These are phyloP conservation scores for Nyctereutes procyonoides DNA, from an alignment of 2,113 vertebrate species.

Conservation along the genomic window DNA sequence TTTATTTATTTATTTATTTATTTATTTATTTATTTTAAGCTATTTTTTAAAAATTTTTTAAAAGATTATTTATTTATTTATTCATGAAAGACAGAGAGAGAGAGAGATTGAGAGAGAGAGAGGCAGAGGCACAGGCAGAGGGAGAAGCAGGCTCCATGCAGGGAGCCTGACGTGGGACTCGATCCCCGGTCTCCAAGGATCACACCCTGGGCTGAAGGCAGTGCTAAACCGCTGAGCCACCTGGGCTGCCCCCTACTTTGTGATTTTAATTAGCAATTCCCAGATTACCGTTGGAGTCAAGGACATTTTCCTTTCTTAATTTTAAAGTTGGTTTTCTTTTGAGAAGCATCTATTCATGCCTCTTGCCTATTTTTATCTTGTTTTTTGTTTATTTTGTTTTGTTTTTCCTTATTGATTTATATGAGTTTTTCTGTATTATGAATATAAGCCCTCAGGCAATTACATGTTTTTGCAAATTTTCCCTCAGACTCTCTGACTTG, in stretches of 20 bases:
- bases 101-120: no score
- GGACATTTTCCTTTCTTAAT: not conserved
- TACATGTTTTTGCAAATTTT: not conserved
- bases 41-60: no score
- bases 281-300: not conserved
- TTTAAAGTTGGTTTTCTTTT: slow-evolving; percentile 18
- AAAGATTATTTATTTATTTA: no score
- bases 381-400: not conserved
- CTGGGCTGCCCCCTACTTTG: not conserved
- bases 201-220: no score
- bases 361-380: not conserved
- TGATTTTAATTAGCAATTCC: slow-evolving; percentile 22
- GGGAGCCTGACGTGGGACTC: no score
- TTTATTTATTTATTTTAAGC: no score
- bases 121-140: no score
- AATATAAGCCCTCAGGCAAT: not conserved
- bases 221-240: no score
- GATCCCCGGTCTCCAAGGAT: no score
- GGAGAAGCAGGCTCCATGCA: no score
- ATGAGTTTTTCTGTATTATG: not conserved
- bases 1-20: no score
- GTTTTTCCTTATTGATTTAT: not conserved
- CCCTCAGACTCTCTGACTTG: not conserved
- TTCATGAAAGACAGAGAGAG: no score
- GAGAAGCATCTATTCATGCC: not conserved